Evolutionary conservation across 2,888 invertebrate species (phyloP).

Genomic region (Falcaria lacertinaria): DNA sequence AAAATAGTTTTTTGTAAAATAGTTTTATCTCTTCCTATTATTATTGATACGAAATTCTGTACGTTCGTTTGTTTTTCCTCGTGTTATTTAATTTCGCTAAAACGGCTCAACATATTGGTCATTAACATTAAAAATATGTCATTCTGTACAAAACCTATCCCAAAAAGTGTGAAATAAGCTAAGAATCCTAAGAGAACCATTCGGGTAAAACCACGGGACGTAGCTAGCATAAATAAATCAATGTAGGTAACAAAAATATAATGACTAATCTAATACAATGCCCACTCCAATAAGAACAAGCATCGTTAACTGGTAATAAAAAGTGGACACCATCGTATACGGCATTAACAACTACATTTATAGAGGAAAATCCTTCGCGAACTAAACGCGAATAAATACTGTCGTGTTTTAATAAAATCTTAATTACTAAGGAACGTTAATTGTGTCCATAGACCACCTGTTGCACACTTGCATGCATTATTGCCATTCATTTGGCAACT

Average conservation of each 20-base stretch:
- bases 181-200: no score
- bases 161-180: no score
- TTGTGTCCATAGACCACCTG: conserved; percentile 32
- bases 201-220: no score
- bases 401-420: conserved; percentile 20
- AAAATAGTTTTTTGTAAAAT: no score
- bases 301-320: not conserved
- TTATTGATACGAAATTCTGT: no score
- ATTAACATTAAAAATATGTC: no score
- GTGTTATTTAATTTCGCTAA: no score
- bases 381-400: conserved; percentile 13
- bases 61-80: no score
- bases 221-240: no score
- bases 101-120: no score
- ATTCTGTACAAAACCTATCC: no score
- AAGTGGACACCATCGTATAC: not conserved
- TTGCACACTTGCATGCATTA: conserved; percentile 44
- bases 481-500: conserved; percentile 43
- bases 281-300: not conserved
- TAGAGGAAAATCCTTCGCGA: conserved; percentile 1
- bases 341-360: not conserved
- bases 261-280: not conserved
- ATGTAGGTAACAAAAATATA: not conserved
- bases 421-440: conserved; percentile 39
- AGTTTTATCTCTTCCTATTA: no score